Percentiles rank a stretch among this genome's conserved stretches.
These are phyloP conservation scores for Falco naumanni DNA, from an alignment of 2,797 vertebrate genomes.

Conservation along the genomic window DNA sequence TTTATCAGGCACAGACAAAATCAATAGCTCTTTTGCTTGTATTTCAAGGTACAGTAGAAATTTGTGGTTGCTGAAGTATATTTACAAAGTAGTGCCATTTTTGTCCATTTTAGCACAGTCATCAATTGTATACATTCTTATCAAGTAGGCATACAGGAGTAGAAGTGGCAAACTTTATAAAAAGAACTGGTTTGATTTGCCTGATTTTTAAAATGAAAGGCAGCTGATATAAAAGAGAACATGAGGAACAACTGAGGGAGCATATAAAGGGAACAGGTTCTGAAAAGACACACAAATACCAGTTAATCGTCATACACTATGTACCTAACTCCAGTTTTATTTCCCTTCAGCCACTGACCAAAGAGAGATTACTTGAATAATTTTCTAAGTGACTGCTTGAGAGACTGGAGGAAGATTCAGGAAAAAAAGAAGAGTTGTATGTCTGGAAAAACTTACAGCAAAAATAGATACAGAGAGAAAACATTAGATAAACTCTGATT, in stretches of 20 bases:
- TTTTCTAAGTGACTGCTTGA: background rate
- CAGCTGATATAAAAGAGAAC: background rate
- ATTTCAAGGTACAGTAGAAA: background rate
- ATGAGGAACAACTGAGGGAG: background rate
- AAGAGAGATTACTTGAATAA: background rate
- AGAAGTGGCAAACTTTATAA: background rate
- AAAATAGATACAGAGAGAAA: background rate
- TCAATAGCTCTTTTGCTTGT: slow-evolving; percentile 42
- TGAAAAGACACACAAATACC: background rate
- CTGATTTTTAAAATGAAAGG: slow-evolving; percentile 3
- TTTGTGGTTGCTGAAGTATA: background rate
- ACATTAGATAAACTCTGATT: background rate
- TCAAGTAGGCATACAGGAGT: background rate
- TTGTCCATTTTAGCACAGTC: background rate
- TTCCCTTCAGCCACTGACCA: background rate
- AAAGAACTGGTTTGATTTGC: background rate
- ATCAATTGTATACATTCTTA: background rate
- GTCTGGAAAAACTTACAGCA: background rate
- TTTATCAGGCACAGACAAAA: slow-evolving; percentile 29
- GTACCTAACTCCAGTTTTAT: background rate
- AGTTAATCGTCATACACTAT: background rate
- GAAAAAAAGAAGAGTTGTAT: background rate
- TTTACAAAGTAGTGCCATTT: background rate
- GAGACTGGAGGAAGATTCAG: background rate
- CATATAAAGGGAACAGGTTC: background rate